A percentile compares a stretch with the other conserved stretches of the same genome.
Conservation (phyloP, 2,797 vertebrate genomes). For the Melanogrammus aeglefinus region DNA sequence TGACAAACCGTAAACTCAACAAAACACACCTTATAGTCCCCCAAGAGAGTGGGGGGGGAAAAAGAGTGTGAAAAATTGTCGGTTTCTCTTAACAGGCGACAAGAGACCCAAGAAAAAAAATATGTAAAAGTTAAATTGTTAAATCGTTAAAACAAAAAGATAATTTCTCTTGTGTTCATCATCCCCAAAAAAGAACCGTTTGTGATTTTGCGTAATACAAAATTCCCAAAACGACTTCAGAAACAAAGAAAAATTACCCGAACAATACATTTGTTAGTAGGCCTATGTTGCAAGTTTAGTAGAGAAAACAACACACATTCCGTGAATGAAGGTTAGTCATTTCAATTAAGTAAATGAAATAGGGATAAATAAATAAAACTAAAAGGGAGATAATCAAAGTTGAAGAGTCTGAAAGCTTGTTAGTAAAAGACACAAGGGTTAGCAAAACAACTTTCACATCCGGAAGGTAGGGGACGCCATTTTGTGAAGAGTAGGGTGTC, state of each 20-base stretch:
- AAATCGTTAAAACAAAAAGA: not conserved
- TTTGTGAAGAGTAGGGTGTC: constrained; percentile 40
- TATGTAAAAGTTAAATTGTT: constrained; percentile 16
- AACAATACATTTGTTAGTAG: constrained; percentile 83
- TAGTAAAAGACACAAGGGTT: constrained; percentile 83
- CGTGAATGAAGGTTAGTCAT: constrained; percentile 88
- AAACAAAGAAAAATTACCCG: constrained; percentile 57
- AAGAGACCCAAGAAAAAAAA: constrained; percentile 28
- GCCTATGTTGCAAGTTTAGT: constrained; percentile 80
- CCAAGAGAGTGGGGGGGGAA: constrained; percentile 40
- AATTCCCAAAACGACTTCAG: constrained; percentile 63
- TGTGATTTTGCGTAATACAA: constrained; percentile 59
- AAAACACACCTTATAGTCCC: constrained; percentile 64
- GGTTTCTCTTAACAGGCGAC: not conserved
- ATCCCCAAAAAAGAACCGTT: constrained; percentile 28
- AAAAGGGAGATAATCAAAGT: constrained; percentile 56
- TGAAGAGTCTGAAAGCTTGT: constrained; percentile 74
- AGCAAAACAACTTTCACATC: constrained; percentile 71
- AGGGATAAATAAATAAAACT: constrained; percentile 13
- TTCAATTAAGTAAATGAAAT: constrained; percentile 64
- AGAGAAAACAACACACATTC: constrained; percentile 83
- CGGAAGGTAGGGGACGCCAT: constrained; percentile 49
- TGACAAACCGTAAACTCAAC: constrained; percentile 84
- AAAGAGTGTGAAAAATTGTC: not conserved
- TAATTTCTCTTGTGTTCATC: not conserved